Percentiles rank a stretch among this genome's conserved stretches.
Conservation (phyloP, 30 jellyfish, hydroid and myxozoan genomes). For the Cassiopea andromeda region DNA sequence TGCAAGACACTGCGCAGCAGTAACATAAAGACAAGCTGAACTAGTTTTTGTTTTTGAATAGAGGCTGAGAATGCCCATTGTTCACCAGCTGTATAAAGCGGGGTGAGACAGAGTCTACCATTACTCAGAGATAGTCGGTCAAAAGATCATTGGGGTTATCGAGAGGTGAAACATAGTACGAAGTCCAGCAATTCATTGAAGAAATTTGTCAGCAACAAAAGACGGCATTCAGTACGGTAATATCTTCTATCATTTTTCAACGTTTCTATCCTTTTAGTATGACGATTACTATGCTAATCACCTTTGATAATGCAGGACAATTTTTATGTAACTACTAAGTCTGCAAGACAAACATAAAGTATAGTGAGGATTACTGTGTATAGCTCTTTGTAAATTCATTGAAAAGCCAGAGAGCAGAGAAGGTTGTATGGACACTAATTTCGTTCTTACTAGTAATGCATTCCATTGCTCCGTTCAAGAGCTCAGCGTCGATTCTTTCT, state of each 20-base stretch:
- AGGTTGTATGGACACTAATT: no score
- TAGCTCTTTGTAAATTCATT: no score
- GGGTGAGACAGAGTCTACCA: background rate
- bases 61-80: constrained; percentile 46
- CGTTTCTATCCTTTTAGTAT: background rate
- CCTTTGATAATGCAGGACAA: background rate
- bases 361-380: no score
- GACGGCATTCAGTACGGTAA: background rate
- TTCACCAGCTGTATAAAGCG: constrained; percentile 32
- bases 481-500: no score
- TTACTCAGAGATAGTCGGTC: constrained; percentile 54
- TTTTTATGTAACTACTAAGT: background rate
- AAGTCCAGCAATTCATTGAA: background rate
- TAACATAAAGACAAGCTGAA: constrained; percentile 39
- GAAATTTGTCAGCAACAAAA: background rate
- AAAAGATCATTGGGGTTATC: constrained; percentile 61
- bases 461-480: no score
- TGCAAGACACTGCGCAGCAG: constrained; percentile 43
- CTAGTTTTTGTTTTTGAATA: constrained; percentile 31
- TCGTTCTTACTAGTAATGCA: no score
- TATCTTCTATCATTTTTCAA: background rate
- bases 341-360: no score
- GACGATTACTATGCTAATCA: background rate
- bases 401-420: no score
- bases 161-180: background rate